These are phyloP conservation scores for Tinamus guttatus DNA, from an alignment of 2,113 vertebrate genomes.

Conservation along the genomic window DNA sequence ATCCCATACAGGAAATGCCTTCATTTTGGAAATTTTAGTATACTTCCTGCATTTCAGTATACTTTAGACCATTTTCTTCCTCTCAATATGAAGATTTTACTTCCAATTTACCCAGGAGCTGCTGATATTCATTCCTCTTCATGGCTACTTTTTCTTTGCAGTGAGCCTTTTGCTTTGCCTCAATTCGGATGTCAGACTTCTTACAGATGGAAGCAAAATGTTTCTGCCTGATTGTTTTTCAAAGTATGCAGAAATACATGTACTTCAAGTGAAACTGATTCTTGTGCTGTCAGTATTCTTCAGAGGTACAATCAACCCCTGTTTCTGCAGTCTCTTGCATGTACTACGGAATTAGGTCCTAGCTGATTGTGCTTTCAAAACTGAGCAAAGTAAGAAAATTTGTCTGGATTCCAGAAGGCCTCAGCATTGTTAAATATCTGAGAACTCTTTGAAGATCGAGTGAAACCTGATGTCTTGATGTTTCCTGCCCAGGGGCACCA, in stretches of 20 bases:
- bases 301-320: neutral
- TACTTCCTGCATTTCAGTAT: neutral
- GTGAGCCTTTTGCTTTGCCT: neutral
- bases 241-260: neutral
- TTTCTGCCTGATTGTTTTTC: neutral
- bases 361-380: neutral
- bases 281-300: neutral
- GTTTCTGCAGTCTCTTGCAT: neutral
- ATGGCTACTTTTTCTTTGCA: neutral
- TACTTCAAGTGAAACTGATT: neutral
- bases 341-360: neutral
- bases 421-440: neutral
- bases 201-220: neutral
- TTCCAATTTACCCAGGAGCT: neutral
- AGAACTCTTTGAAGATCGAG: neutral
- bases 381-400: neutral
- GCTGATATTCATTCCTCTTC: neutral
- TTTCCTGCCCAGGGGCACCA: neutral
- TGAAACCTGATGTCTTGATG: neutral
- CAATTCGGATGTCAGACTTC: neutral
- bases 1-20: neutral
- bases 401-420: neutral
- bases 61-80: neutral
- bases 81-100: neutral
- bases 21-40: neutral